Base-by-base conservation (phyloP, 2,797 vertebrate genomes). In the Gila robusta region DNA sequence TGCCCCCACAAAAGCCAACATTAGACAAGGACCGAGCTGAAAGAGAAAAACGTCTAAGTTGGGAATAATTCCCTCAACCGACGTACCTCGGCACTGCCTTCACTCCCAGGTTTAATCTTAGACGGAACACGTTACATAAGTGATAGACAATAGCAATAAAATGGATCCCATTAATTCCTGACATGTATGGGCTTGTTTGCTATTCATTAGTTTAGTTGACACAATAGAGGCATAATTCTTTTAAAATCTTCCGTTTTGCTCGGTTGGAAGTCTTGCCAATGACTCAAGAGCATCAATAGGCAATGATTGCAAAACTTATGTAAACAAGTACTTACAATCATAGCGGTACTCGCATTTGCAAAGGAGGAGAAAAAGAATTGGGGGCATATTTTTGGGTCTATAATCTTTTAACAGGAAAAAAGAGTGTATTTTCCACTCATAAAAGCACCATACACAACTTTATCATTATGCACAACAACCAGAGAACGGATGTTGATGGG, bases 1-100 rank as follows among this genome's bases (percentile, higher is more conserved):
- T 93, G 92, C 94, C 92, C 94, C 91, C 91, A 93, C 93, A 92
- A 94, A 94, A 94, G 93, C 91, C 79, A 93, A 90, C 92, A 93
- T 92, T 83, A 82, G 82, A 91, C n/a, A 56, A 81, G 47, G 79
- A 79, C 56, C 28, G n/a, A 64, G 69, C 82, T 6, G 83, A 62
- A 79, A 44, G 76, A 32, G 28, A 54, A 77, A 62, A 56, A 79
- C 32, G 56, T 87, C 78, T 49, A 83, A 81, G 28, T 72, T 59
- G 76, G 49, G 84, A 86, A 49, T 76, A 44, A 86, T 84, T 82
- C 82, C 74, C 21, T 80, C 26, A 72, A 77, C 47, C 28, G 41
- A 70, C 12, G 77, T 84, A 86, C 72, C 87, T 86, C 71, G 1
- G 73, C 56, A 82, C 82, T 9, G 52, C 52, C 52, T 54, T 54